Evolutionary conservation across 2,888 invertebrate genomes (phyloP), one percentile per base, ranked within the genome.

Genomic region (Epirrhoe tristata): DNA sequence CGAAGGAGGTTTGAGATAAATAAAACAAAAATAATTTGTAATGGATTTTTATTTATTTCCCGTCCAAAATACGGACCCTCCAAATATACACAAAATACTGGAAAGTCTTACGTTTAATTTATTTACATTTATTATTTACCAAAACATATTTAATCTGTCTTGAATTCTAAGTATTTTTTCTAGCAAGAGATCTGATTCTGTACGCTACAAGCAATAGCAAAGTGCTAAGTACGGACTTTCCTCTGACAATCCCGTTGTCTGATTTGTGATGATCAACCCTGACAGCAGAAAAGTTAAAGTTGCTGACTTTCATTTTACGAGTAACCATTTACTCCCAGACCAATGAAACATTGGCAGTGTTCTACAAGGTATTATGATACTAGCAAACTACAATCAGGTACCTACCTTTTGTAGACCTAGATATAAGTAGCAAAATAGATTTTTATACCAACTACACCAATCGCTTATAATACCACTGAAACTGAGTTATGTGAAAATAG

Each of bases 11-110:
- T 10, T 8, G 36, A 39, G 0, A 10, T 4, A 48, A 66, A 61
- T 58, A 60, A 64, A 64, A 58, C 54, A 48, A 64, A 14, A 36
- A 16, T 39, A 0, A 10, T 43, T 54, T 54, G 12, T 58, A 48
- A 16, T 58, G 12, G 0, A 48, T 58, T 58, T 58, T 53, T 72
- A 61, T 59, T 57, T 8, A 16, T 48, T 48, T 16, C 48, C 63
- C 64, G 64, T 66, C 68, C 70, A 60, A 59, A 64, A 34, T 66
- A 64, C 70, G 65, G 71, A 73, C 69, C 67, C 69, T 70, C 67
- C 74, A 71, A 63, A 74, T 70, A 56, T 48, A 70, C 63, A 66
- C 57, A 66, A 69, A 70, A 69, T 72, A 69, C 68, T 74, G 70
- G 24, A 57, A 51, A 58, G 17, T 39, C 51, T 51, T 51, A 58